Evolutionary conservation across 2,797 vertebrate species (phyloP).

Genomic region (Amblyopsis hoosieri): DNA sequence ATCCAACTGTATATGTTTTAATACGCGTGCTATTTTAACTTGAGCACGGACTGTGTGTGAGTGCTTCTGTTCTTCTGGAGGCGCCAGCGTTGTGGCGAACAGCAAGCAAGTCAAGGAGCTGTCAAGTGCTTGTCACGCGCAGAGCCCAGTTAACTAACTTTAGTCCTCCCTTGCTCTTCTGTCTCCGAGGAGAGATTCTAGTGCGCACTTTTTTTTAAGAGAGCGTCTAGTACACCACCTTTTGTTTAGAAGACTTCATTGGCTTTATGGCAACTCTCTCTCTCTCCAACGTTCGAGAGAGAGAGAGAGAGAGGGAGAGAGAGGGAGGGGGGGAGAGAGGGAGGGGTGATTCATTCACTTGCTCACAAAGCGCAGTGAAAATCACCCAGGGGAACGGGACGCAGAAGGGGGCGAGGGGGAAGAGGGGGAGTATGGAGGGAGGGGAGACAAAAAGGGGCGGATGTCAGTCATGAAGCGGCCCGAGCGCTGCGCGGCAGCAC

Average conservation of each 20-base stretch:
- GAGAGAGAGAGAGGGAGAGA: slow-evolving; percentile 10
- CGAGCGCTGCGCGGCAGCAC: slow-evolving; percentile 94
- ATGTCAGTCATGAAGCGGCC: slow-evolving; percentile 87
- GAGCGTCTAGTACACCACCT: slow-evolving; percentile 64
- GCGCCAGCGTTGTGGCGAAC: background rate
- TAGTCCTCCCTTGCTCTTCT: background rate
- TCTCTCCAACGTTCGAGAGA: slow-evolving; percentile 59
- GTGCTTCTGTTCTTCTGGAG: background rate
- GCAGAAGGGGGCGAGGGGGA: slow-evolving; percentile 58
- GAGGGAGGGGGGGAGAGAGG: slow-evolving; percentile 10
- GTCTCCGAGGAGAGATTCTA: slow-evolving; percentile 29
- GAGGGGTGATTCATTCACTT: slow-evolving; percentile 78
- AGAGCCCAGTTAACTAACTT: background rate
- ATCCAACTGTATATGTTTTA: too few species aligned
- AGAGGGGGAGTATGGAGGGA: slow-evolving; percentile 51
- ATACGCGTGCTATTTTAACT: too few species aligned
- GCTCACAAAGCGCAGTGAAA: slow-evolving; percentile 84
- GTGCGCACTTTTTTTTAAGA: slow-evolving; percentile 59
- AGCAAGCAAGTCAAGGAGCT: background rate
- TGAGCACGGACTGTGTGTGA: background rate
- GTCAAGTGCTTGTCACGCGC: background rate
- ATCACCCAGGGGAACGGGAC: slow-evolving; percentile 71
- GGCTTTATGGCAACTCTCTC: slow-evolving; percentile 84
- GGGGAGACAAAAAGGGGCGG: slow-evolving; percentile 10
- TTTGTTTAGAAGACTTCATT: slow-evolving; percentile 87